phyloP scores from a whole-genome alignment of 2,113 vertebrate genomes.

The Platysteira castanea region DNA sequence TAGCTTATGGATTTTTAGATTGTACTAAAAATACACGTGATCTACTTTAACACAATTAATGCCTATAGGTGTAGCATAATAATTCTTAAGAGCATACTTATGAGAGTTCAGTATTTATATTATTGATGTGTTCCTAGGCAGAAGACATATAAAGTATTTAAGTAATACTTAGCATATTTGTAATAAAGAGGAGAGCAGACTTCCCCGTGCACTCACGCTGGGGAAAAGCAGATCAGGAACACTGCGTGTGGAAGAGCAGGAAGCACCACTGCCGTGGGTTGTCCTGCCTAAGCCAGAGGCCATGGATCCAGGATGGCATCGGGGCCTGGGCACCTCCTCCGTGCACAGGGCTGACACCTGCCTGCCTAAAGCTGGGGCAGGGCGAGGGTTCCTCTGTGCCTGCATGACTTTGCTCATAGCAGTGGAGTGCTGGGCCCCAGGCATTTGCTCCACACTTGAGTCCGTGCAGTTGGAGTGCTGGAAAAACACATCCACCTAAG shows the following conservation, averaged over 20 bases:
- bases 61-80: background rate
- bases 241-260: accelerated
- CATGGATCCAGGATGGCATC: accelerated
- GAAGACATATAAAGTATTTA: background rate
- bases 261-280: background rate
- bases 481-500: background rate
- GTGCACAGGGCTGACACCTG: accelerated
- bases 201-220: accelerated
- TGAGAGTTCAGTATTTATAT: background rate
- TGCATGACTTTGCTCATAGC: accelerated
- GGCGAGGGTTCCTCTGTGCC: background rate
- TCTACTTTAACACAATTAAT: background rate
- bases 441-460: accelerated
- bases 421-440: background rate
- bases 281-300: background rate
- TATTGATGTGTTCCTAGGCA: background rate
- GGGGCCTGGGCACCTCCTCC: no score
- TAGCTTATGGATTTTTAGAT: background rate
- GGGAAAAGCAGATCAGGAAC: background rate
- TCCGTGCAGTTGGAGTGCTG: background rate
- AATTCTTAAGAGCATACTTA: background rate
- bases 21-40: background rate
- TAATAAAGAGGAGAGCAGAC: background rate
- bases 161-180: background rate
- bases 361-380: accelerated